phyloP scores from a whole-genome alignment of 2,797 vertebrate species.

The Acanthurus lineatus region DNA sequence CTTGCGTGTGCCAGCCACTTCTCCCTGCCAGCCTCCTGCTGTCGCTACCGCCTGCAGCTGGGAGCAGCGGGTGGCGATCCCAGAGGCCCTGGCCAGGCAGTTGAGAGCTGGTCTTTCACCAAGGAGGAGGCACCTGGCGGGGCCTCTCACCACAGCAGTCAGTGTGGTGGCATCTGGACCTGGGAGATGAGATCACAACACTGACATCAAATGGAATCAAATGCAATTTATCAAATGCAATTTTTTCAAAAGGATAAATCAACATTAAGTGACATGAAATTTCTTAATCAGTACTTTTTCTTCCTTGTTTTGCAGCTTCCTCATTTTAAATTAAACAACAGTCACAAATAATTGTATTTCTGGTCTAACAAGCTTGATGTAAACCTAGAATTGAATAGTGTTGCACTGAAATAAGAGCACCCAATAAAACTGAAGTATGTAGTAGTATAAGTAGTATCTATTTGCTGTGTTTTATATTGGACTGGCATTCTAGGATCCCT shows the following conservation, averaged over 20 bases:
- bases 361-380: too few species aligned
- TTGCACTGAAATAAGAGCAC: neutral
- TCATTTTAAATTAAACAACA: too few species aligned
- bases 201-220: neutral
- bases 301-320: too few species aligned
- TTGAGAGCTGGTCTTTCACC: constrained; percentile 90
- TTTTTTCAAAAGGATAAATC: neutral
- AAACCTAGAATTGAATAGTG: neutral
- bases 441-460: too few species aligned
- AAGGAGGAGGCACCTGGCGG: constrained; percentile 85
- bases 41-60: constrained; percentile 70
- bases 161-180: constrained; percentile 78
- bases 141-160: constrained; percentile 85
- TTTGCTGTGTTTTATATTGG: too few species aligned
- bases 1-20: constrained; percentile 89
- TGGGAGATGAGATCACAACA: constrained; percentile 30
- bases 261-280: neutral
- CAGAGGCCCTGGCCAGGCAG: constrained; percentile 88
- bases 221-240: too few species aligned
- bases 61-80: constrained; percentile 84
- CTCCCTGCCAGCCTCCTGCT: constrained; percentile 81
- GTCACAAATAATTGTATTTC: too few species aligned
- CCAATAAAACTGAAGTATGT: too few species aligned
- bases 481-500: too few species aligned
- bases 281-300: too few species aligned